Base-by-base conservation (phyloP, 2,888 invertebrate genomes). In the Brachypalpus laphriformis region DNA sequence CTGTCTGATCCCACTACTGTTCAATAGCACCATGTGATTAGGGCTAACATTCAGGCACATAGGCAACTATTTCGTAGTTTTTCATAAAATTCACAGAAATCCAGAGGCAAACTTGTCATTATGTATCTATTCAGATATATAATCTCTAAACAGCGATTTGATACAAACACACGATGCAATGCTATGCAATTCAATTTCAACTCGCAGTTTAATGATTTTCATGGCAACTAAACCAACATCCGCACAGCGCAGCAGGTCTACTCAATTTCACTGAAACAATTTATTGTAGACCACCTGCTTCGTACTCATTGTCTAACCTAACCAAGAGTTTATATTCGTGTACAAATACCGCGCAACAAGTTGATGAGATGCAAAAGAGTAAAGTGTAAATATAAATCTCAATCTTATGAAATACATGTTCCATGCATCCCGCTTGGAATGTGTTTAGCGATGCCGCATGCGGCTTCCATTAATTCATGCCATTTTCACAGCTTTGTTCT, bases 401-500 rank as follows among this genome's bases (percentile, higher is more conserved):
- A 42, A 45, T 65, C 56, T 68, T 42, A 76, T 76, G 65, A 66
- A 59, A 76, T 56, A 76, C 66, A 66, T 57, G 65, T 28, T 57
- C 37, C 57, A 65, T 57, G 37, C 47, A 25, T 31, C 28, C 47
- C 11, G 16, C 45, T 37, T 56, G 56, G 56, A 56, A 75, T 75
- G 20, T 56, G 63, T 75, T 42, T 65, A 45, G 37, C 51, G 59
- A 51, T 31, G 66, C 76, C 40, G 51, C 66, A 68, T 57, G 37
- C 22, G 57, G 14, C 37, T 47, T 18, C 40, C 40, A 20, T 28
- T 16, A 45, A 34, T 47, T 57, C 31, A 42, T 40, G 22, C 37
- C 8, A 49, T 40, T 31, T 76, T 76, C 66, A 68, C 76, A 76
- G 76, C 76, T 75, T 75, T 75, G 75, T 75, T 75, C 75, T 75